phyloP scores from a whole-genome alignment of 2,888 invertebrate species.

The Drosophila atroscutellata region DNA sequence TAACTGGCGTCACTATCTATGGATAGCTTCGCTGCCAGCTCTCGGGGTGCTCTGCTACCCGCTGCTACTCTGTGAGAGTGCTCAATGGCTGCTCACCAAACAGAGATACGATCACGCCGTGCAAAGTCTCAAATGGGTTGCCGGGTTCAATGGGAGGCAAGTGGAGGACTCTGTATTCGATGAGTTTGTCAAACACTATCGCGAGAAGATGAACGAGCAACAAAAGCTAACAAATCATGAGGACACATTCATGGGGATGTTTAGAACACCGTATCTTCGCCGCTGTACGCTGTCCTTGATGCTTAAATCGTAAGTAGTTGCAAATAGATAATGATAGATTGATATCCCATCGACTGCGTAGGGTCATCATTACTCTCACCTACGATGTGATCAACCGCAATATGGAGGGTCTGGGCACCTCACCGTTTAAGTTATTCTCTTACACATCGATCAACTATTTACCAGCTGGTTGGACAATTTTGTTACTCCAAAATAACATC shows the following conservation, averaged over 20 bases:
- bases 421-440: constrained; percentile 86
- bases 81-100: constrained; percentile 87
- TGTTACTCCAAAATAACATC: constrained; percentile 82
- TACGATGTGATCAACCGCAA: constrained; percentile 87
- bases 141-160: constrained; percentile 85
- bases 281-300: constrained; percentile 86
- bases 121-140: constrained; percentile 86
- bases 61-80: constrained; percentile 87
- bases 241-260: constrained; percentile 85
- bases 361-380: constrained; percentile 87
- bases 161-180: constrained; percentile 84
- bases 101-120: constrained; percentile 86
- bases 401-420: constrained; percentile 86
- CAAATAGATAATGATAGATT: no score
- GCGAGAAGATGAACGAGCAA: constrained; percentile 68
- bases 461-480: constrained; percentile 85
- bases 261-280: constrained; percentile 86
- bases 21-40: constrained; percentile 86
- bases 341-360: constrained; percentile 74
- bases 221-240: constrained; percentile 48
- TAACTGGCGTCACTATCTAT: constrained; percentile 86
- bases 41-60: constrained; percentile 85
- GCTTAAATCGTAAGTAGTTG: constrained; percentile 86
- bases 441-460: constrained; percentile 86
- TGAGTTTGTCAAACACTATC: constrained; percentile 82